Conservation (phyloP, 1,140 invertebrate species). For the Ylistrum balloti region DNA sequence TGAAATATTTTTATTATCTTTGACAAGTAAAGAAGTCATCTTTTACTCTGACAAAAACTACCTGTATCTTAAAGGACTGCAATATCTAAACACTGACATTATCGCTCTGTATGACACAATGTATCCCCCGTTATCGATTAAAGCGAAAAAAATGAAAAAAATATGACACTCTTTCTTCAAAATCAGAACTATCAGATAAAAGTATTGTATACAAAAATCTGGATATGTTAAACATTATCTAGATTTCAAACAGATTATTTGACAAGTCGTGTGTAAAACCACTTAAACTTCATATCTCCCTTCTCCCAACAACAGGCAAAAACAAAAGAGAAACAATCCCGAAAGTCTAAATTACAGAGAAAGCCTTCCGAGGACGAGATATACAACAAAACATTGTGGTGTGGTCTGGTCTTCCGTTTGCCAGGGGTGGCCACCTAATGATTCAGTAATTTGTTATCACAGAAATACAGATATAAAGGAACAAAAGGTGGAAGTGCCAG, state of each 20-base stretch:
- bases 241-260: slow-evolving; percentile 18
- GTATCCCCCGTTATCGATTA: background rate
- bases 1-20: too few species aligned
- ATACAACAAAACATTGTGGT: background rate
- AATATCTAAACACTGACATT: too few species aligned
- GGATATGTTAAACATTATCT: background rate
- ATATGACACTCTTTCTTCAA: slow-evolving; percentile 31
- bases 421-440: background rate
- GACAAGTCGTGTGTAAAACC: slow-evolving; percentile 18
- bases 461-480: background rate
- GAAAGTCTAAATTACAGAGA: slow-evolving; percentile 13
- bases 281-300: background rate
- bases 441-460: background rate
- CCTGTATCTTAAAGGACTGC: too few species aligned
- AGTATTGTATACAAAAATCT: background rate
- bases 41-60: background rate
- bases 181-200: background rate
- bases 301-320: background rate
- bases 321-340: background rate
- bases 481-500: background rate
- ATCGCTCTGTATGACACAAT: background rate
- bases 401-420: background rate
- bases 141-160: background rate
- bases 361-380: background rate
- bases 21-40: too few species aligned